These are phyloP conservation scores for Cliona cf. orientalis DNA, from an alignment of 37 sponge, comb jelly and placozoan species.

Conservation along the genomic window DNA sequence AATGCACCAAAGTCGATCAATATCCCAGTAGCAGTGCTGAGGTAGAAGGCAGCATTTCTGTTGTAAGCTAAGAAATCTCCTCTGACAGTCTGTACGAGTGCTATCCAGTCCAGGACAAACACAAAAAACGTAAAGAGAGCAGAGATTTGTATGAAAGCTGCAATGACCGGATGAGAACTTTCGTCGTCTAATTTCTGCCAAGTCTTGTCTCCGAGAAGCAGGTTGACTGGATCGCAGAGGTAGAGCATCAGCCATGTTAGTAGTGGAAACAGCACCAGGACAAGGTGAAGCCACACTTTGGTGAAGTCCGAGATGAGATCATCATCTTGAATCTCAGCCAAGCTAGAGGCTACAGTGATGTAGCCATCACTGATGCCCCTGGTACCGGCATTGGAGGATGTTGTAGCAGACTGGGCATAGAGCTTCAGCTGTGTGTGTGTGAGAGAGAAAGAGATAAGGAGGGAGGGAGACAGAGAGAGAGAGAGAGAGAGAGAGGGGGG, in stretches of 20 bases:
- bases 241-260: not conserved
- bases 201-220: constrained; percentile 37
- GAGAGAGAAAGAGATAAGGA: too few relatives aligned
- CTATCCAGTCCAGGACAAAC: constrained; percentile 21
- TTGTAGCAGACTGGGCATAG: constrained; percentile 19
- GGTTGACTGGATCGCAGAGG: constrained; percentile 39
- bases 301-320: not conserved
- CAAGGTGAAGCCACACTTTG: constrained; percentile 29
- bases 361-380: constrained; percentile 11
- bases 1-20: constrained; percentile 24
- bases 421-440: constrained; percentile 26
- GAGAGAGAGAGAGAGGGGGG: too few relatives aligned
- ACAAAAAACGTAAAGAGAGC: constrained; percentile 13
- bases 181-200: constrained; percentile 38
- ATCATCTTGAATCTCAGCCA: constrained; percentile 12
- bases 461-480: too few relatives aligned
- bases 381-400: not conserved
- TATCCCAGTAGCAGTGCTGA: constrained; percentile 26
- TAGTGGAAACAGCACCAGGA: constrained; percentile 21
- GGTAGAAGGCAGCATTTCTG: constrained; percentile 16
- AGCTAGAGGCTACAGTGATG: constrained; percentile 23
- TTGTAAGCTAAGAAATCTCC: not conserved
- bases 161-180: constrained; percentile 12
- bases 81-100: not conserved
- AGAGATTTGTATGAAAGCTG: constrained; percentile 39